Evolutionary conservation across 2,888 invertebrate genomes (phyloP), one percentile per base, ranked within the genome.

Genomic region (Lymantria monacha): DNA sequence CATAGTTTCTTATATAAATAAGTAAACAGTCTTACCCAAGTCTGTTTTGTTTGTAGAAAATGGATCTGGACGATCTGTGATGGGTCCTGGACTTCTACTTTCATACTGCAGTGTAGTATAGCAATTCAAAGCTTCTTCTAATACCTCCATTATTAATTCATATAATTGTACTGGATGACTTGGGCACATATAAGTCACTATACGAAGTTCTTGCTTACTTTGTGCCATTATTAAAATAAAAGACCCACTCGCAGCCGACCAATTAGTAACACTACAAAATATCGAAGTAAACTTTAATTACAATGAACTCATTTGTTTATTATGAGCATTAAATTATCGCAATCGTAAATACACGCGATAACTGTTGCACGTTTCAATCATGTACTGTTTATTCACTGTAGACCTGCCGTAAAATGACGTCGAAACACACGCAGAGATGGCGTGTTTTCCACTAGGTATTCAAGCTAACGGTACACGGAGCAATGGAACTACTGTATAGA

Each of bases 131-230:
- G 86, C 76, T 31, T 89, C 82, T 69, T 94, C 94, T 55, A 94
- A 70, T 53, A 93, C 84, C 48, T 92, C 87, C 70, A 92, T 66
- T 40, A 93, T 82, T 53, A 90, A 76, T 72, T 94, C 93, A 74
- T 93, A 94, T 42, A 93, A 72, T 67, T 93, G 92, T 41, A 94
- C 91, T 7, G 93, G 93, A 58, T 93, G 90, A 44, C 92, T 92
- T 11, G 94, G 94, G 60, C 92, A 92, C 91, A 94, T 91, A 70
- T 93, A 94, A 0, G 94, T 93, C 57, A 92, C 86, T 43, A 93
- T 71, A 10, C 93, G 89, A 50, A 94, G 73, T 59, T 89, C 86
- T 51, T 69, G 63, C 61, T 81, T 85, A 49, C 65, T 69, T 60
- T 67, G 63, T 37, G 85, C 75, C 90, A 89, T 90, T 65, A 69